Evolutionary conservation across 2,888 invertebrate species (phyloP).

Genomic region (Ctenicera cuprea): DNA sequence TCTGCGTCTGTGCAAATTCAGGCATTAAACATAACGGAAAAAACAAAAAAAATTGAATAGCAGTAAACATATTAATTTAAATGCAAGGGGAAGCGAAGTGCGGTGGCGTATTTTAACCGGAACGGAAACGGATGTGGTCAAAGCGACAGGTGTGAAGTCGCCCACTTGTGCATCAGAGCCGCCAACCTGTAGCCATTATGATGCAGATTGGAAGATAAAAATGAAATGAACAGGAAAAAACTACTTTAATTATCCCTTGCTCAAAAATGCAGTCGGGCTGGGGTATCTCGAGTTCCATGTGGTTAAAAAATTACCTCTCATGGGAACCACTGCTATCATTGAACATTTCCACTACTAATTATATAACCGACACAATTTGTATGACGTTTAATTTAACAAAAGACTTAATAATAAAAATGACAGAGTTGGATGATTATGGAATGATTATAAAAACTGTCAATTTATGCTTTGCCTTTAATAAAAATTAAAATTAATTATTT

Average conservation of each 20-base stretch:
- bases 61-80: conserved; percentile 49
- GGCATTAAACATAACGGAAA: conserved; percentile 46
- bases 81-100: conserved; percentile 32
- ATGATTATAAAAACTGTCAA: too few relatives aligned
- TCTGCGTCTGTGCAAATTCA: too few relatives aligned
- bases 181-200: conserved; percentile 58
- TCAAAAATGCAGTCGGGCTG: conserved; percentile 24
- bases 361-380: too few relatives aligned
- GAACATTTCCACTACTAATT: too few relatives aligned
- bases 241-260: conserved; percentile 34
- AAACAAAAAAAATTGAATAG: conserved; percentile 35
- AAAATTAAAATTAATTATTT: too few relatives aligned
- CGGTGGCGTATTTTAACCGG: conserved; percentile 50
- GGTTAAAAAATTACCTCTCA: neutral
- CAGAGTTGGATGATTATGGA: too few relatives aligned
- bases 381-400: too few relatives aligned
- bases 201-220: conserved; percentile 46
- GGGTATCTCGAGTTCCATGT: conserved; percentile 42
- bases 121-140: conserved; percentile 70
- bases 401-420: too few relatives aligned
- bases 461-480: too few relatives aligned
- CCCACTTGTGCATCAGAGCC: conserved; percentile 63
- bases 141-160: conserved; percentile 69
- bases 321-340: too few relatives aligned
- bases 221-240: conserved; percentile 41